Conservation (phyloP, 2,113 vertebrate species). For the Microcebus murinus region DNA sequence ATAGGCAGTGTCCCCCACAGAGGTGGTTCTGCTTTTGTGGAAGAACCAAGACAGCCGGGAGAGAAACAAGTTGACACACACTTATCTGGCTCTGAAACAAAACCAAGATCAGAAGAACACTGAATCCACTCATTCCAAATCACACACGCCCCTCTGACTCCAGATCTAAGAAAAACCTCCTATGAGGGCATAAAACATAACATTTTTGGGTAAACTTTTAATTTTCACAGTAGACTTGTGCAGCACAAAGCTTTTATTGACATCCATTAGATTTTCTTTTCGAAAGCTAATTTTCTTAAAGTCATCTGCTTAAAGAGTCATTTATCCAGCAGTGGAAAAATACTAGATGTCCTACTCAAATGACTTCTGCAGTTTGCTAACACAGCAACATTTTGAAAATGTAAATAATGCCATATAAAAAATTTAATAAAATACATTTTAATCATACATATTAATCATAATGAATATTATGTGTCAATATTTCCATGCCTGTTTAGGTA, state of each 20-base stretch:
- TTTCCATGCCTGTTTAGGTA: neutral
- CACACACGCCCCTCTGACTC: neutral
- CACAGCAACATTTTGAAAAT: neutral
- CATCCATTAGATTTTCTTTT: neutral
- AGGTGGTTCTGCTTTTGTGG: slow-evolving; percentile 53
- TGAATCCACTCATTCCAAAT: neutral
- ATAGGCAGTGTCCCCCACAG: slow-evolving; percentile 32
- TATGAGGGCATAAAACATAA: neutral
- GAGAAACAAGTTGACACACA: neutral
- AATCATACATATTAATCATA: neutral
- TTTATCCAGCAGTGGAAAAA: neutral
- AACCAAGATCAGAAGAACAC: neutral
- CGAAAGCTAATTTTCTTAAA: neutral
- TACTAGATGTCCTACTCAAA: neutral
- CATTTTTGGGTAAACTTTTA: slow-evolving; percentile 32
- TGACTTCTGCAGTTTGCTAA: neutral
- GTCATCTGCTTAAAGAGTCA: neutral
- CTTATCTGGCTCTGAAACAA: neutral
- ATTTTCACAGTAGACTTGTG: neutral
- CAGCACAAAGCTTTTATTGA: neutral
- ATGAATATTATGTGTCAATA: neutral
- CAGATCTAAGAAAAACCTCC: neutral
- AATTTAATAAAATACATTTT: neutral
- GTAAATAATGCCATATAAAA: neutral
- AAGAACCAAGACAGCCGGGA: slow-evolving; percentile 53